Conservation (phyloP, 2,888 invertebrate species). For the Acrobasis consociella region DNA sequence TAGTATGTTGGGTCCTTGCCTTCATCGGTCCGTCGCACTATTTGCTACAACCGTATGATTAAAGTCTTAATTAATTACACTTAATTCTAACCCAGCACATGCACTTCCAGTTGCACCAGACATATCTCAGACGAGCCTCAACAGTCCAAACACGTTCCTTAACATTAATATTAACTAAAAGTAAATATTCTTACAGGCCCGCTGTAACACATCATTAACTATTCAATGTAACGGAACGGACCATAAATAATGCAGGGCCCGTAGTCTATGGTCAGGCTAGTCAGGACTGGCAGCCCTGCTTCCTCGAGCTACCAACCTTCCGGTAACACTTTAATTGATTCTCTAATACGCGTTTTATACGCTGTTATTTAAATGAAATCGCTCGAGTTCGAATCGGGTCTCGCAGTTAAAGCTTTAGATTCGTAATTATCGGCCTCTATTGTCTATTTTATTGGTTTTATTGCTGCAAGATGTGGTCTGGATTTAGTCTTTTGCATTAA, state of each 20-base stretch:
- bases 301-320: slow-evolving; percentile 35
- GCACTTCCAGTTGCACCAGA: slow-evolving; percentile 30
- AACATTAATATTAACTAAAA: slow-evolving; percentile 56
- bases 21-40: no score
- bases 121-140: slow-evolving; percentile 37
- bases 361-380: slow-evolving; percentile 55
- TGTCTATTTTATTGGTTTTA: slow-evolving; percentile 14
- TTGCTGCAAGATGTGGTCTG: background rate
- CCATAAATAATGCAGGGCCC: slow-evolving; percentile 54
- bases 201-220: slow-evolving; percentile 52
- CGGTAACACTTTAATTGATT: slow-evolving; percentile 49
- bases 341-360: slow-evolving; percentile 54
- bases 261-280: slow-evolving; percentile 45
- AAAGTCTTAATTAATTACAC: background rate
- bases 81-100: slow-evolving; percentile 23
- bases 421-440: slow-evolving; percentile 20
- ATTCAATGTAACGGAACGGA: slow-evolving; percentile 62
- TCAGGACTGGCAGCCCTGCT: slow-evolving; percentile 29
- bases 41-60: background rate
- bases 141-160: slow-evolving; percentile 23
- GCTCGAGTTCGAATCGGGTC: slow-evolving; percentile 31
- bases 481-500: background rate
- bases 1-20: no score
- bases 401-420: slow-evolving; percentile 4
- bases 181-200: slow-evolving; percentile 46